Percentiles rank a stretch among this genome's conserved stretches.
Evolutionary conservation across 2,888 invertebrate genomes (phyloP).

Genomic region (Cheilosia scutellata): DNA sequence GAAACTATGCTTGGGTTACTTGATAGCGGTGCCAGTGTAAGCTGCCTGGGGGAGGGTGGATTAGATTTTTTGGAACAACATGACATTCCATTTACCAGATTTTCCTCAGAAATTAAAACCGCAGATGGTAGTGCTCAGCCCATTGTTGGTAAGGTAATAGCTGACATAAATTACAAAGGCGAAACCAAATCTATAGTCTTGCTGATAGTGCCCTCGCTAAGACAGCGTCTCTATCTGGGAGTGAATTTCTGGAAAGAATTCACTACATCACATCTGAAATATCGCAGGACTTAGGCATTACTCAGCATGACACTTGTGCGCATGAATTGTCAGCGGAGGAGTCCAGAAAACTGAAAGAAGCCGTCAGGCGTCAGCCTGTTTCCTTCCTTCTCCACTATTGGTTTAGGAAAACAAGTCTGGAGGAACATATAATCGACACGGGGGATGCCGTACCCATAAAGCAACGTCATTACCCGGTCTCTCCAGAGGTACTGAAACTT

Average conservation of each 20-base stretch:
- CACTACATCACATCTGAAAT: neutral
- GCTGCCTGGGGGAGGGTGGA: neutral
- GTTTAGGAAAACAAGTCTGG: too few relatives aligned
- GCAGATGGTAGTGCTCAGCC: slow-evolving; percentile 9
- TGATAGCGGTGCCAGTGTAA: too few relatives aligned
- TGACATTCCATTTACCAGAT: neutral
- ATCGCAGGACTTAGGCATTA: neutral
- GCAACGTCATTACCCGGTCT: too few relatives aligned
- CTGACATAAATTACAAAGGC: neutral
- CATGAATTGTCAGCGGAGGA: neutral
- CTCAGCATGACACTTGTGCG: neutral
- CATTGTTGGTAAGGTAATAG: neutral
- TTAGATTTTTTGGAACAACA: neutral
- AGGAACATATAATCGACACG: too few relatives aligned
- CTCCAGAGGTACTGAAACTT: too few relatives aligned
- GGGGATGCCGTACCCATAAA: too few relatives aligned
- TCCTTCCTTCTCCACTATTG: neutral
- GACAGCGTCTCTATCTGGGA: neutral
- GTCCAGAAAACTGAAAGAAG: neutral
- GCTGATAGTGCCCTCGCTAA: neutral
- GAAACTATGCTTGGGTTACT: too few relatives aligned
- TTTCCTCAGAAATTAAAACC: neutral
- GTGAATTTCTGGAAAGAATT: slow-evolving; percentile 7
- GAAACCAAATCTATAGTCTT: neutral
- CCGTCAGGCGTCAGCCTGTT: neutral